Percentiles rank a stretch among this genome's conserved stretches.
Evolutionary conservation across 2,888 invertebrate genomes (phyloP).

Genomic region (Portevinia maculata): DNA sequence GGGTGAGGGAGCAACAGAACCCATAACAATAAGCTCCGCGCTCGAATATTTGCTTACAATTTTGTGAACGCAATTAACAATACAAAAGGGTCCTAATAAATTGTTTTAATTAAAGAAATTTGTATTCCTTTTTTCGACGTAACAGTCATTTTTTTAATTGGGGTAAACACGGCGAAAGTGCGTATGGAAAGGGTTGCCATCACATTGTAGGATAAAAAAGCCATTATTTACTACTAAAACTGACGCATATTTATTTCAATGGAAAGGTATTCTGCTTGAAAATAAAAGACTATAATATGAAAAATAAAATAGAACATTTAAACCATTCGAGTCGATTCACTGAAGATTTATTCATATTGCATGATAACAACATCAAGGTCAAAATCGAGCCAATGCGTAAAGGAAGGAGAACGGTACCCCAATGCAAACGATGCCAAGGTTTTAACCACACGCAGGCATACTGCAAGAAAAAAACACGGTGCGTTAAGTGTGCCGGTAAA

Average conservation of each 20-base stretch:
- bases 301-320: slow-evolving; percentile 7
- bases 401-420: too few relatives aligned
- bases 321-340: slow-evolving; percentile 17
- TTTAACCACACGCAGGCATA: too few relatives aligned
- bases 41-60: slow-evolving; percentile 43
- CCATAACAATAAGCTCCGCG: not conserved
- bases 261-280: slow-evolving; percentile 35
- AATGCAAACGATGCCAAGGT: too few relatives aligned
- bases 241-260: slow-evolving; percentile 31
- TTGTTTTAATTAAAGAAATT: slow-evolving; percentile 66
- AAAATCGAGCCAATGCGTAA: too few relatives aligned
- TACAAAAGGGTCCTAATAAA: slow-evolving; percentile 65
- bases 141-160: slow-evolving; percentile 42
- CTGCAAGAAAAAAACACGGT: too few relatives aligned
- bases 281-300: slow-evolving; percentile 18
- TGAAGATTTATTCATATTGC: too few relatives aligned
- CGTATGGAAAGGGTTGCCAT: slow-evolving; percentile 30
- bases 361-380: too few relatives aligned
- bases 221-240: slow-evolving; percentile 25
- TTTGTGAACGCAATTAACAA: slow-evolving; percentile 61
- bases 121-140: slow-evolving; percentile 15
- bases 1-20: not conserved
- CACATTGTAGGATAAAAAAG: not conserved
- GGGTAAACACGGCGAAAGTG: slow-evolving; percentile 40
- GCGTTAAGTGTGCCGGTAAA: too few relatives aligned